Evolutionary conservation across 2,888 invertebrate species (phyloP).

Genomic region (Caenorhabditis sp.): DNA sequence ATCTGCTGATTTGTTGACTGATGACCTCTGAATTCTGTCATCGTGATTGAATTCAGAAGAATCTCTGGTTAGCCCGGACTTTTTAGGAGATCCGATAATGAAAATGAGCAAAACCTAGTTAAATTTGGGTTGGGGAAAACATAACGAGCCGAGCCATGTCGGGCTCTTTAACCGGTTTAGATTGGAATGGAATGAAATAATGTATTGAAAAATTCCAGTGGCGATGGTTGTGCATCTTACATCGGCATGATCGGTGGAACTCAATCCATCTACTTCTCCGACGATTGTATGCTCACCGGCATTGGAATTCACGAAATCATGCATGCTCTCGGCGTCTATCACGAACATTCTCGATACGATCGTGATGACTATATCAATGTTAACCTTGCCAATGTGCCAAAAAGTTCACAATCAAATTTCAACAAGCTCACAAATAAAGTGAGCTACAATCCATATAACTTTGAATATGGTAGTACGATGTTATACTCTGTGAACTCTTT

Average conservation of each 20-base stretch:
- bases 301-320: conserved; percentile 53
- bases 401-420: neutral
- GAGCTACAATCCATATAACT: conserved; percentile 22
- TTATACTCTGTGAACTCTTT: conserved; percentile 30
- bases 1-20: no score
- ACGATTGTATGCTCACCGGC: conserved; percentile 15
- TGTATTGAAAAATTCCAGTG: no score
- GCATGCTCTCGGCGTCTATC: conserved; percentile 66
- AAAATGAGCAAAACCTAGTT: no score
- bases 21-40: no score
- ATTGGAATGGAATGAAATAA: no score
- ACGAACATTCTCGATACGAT: conserved; percentile 49
- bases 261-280: conserved; percentile 25
- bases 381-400: conserved; percentile 20
- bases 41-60: no score
- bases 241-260: conserved; percentile 39
- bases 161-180: no score
- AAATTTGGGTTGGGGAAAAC: no score
- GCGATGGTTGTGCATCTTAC: conserved; percentile 22
- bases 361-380: conserved; percentile 31
- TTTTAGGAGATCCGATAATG: no score
- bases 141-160: neutral
- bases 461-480: conserved; percentile 66
- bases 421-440: neutral
- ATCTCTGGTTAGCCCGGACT: no score